A percentile compares a stretch with the other conserved stretches of the same genome.
Conservation (phyloP, 2,113 vertebrate species). For the Stomatorhinus ivindoensis region DNA sequence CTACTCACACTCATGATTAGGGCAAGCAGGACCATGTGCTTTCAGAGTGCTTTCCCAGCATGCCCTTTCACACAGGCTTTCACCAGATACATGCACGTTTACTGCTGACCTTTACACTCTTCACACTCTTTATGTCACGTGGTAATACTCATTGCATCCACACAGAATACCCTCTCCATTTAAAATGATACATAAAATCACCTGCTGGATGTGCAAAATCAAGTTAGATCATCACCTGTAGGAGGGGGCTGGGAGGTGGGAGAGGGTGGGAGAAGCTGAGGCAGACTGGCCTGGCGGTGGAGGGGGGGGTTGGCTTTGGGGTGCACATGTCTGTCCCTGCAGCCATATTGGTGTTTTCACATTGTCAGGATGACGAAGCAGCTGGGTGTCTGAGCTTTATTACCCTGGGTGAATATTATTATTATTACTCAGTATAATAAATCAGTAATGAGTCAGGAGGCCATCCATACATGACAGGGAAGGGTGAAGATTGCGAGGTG, state of each 20-base stretch:
- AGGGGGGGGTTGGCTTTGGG: not conserved
- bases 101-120: not conserved
- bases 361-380: not conserved
- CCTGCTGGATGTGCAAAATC: not conserved
- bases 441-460: not conserved
- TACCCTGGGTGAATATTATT: no score
- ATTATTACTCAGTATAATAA: not conserved
- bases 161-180: not conserved
- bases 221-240: not conserved
- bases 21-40: not conserved
- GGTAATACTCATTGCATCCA: not conserved
- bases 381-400: not conserved
- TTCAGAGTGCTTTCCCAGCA: not conserved
- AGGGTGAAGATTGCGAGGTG: not conserved
- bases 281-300: not conserved
- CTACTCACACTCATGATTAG: not conserved
- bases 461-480: not conserved
- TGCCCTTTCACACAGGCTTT: not conserved
- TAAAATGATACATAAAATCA: not conserved
- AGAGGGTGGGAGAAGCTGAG: not conserved
- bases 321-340: not conserved
- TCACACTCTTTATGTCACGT: not conserved
- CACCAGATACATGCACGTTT: not conserved
- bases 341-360: not conserved
- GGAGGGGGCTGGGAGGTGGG: not conserved